Conservation (phyloP, 2,113 vertebrate species). For the Burhinus bistriatus region DNA sequence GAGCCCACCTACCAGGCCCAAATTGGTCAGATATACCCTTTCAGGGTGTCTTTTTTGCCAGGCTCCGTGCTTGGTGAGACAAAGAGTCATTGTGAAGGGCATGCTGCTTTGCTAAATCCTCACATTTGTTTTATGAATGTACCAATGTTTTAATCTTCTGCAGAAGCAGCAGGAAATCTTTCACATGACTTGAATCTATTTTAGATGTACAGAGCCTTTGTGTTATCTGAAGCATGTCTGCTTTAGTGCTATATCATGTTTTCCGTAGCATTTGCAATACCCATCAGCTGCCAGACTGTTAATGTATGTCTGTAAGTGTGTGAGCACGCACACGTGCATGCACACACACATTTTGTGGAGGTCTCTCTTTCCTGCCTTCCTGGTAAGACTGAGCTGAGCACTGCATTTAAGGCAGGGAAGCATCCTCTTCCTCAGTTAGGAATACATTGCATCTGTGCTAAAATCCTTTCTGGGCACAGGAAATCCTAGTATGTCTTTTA, state of each 20-base stretch:
- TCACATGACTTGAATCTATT: conserved; percentile 30
- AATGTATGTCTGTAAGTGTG: conserved; percentile 13
- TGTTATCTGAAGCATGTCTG: conserved; percentile 33
- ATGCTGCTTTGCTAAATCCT: conserved; percentile 25
- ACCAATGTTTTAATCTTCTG: conserved; percentile 38
- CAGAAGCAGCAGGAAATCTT: conserved; percentile 44
- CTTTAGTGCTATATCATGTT: conserved; percentile 15
- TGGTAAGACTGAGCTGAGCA: not conserved
- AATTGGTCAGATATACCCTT: not conserved
- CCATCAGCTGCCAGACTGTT: conserved; percentile 15
- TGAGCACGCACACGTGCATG: not conserved
- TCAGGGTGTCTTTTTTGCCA: not conserved
- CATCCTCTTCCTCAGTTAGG: not conserved
- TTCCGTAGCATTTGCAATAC: conserved; percentile 6
- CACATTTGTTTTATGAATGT: conserved; percentile 31
- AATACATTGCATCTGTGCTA: not conserved
- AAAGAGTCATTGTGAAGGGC: conserved; percentile 35
- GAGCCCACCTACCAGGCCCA: conserved; percentile 45
- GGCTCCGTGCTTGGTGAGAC: not conserved
- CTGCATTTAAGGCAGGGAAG: not conserved
- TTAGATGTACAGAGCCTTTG: conserved; percentile 12
- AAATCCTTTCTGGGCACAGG: not conserved
- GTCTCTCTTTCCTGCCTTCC: not conserved
- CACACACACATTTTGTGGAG: not conserved
- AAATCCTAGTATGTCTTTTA: not conserved